A percentile compares a stretch with the other conserved stretches of the same genome.
Conservation (phyloP, 1,140 invertebrate genomes). For the Contarinia nasturtii region DNA sequence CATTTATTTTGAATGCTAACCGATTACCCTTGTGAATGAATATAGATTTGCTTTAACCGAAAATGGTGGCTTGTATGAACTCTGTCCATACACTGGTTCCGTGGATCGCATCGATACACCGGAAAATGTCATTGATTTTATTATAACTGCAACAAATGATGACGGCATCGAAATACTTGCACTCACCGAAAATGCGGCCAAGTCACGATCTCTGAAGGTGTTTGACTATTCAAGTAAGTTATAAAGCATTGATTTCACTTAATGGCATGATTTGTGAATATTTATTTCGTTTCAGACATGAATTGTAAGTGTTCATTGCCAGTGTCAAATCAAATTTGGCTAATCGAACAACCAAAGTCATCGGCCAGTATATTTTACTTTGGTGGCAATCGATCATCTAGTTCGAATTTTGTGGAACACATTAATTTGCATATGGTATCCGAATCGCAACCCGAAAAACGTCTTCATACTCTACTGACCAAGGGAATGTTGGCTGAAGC, state of each 20-base stretch:
- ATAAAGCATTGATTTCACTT: neutral
- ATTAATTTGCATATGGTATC: conserved; percentile 20
- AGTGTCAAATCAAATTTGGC: conserved; percentile 14
- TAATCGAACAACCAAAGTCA: conserved; percentile 17
- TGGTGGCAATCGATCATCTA: conserved; percentile 8
- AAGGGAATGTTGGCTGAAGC: conserved; percentile 22
- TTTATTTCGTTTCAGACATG: conserved; percentile 8
- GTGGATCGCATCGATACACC: neutral
- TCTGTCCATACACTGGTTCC: conserved; percentile 11
- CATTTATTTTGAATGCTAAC: no score
- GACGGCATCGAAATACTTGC: conserved; percentile 17
- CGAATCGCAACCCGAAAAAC: conserved; percentile 20
- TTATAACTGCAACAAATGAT: conserved; percentile 16
- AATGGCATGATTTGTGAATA: neutral
- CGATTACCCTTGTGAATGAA: no score
- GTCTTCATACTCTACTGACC: conserved; percentile 19
- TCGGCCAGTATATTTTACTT: conserved; percentile 21
- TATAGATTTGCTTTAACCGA: conserved; percentile 13
- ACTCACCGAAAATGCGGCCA: conserved; percentile 11
- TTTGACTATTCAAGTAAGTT: conserved; percentile 19
- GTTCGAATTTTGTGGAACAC: conserved; percentile 7
- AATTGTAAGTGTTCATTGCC: conserved; percentile 19
- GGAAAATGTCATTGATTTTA: conserved; percentile 13
- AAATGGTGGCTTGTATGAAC: conserved; percentile 15
- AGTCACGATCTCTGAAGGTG: conserved; percentile 12